Evolutionary conservation across 2,888 invertebrate species (phyloP), one percentile per base, ranked within the genome.

Genomic region (Andrena minutula): DNA sequence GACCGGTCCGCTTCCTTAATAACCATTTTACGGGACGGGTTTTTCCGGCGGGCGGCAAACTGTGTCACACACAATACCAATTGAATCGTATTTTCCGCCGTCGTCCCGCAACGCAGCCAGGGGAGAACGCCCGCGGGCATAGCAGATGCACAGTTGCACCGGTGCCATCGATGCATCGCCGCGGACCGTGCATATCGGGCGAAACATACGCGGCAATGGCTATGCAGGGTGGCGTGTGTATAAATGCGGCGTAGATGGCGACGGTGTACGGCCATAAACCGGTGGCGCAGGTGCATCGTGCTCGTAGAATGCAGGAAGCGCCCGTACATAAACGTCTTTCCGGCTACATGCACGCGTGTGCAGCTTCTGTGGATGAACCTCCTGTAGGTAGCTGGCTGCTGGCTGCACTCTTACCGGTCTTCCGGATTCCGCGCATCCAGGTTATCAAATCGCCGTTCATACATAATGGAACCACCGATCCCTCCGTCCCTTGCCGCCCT

Each of bases 361-460:
- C 41, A 30, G 8, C 20, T 26, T n/a, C 20, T 32, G 35, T 60
- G 60, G n/a, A 61, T 28, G 61, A 23, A 35, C 56, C 47, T 20
- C n/a, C n/a, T 23, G 32, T 41, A 8, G 16, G 20, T 12, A 30
- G 51, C 63, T 7, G 2, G 12, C 20, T 20, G 68, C 51, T 60
- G 68, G 41, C 68, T 72, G 75, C 75, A 65, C 75, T 64, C 71
- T 83, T 82, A 76, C 72, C 82, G 79, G 32, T 82, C 71, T 61
- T 76, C 63, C 75, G 69, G 64, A 49, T 64, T 71, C 72, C 66
- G 41, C 28, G 51, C 32, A 70, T 77, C 81, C 85, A 74, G 90
- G 87, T 91, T 91, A 91, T 92, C 92, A 89, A 90, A 89, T 87
- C 86, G 86, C 82, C 89, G 89, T 91, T 92, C 92, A 91, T 92